A percentile compares a stretch with the other conserved stretches of the same genome.
Evolutionary conservation across 2,113 vertebrate species (phyloP).

Genomic region (Irena cyanogastra): DNA sequence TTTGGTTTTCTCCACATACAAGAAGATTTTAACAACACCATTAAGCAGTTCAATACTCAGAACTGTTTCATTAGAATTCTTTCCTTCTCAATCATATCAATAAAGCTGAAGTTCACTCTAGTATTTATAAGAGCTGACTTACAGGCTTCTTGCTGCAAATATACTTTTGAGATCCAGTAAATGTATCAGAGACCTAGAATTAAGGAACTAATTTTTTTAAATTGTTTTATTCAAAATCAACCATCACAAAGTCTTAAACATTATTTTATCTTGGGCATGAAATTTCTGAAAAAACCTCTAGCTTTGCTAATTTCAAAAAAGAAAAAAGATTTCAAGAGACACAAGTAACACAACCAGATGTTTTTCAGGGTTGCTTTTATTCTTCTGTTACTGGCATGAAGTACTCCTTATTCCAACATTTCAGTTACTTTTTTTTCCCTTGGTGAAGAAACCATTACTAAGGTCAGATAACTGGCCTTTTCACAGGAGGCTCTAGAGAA

Average conservation of each 20-base stretch:
- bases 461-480: neutral
- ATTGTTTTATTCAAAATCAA: neutral
- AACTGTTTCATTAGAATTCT: constrained; percentile 68
- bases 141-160: neutral
- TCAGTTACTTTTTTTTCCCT: neutral
- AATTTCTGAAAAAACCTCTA: neutral
- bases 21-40: constrained; percentile 49
- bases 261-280: neutral
- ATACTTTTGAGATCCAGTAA: neutral
- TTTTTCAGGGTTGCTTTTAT: neutral
- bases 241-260: neutral
- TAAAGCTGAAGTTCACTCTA: constrained; percentile 32
- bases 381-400: neutral
- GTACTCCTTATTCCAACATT: neutral
- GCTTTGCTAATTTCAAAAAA: neutral
- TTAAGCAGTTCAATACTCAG: constrained; percentile 16
- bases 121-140: constrained; percentile 4
- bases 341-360: neutral
- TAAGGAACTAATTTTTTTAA: neutral
- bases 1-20: neutral
- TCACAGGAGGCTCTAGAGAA: constrained; percentile 6
- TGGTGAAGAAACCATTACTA: neutral
- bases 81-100: constrained; percentile 70
- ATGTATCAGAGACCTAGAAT: neutral
- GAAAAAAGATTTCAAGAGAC: neutral